Base-by-base conservation (phyloP, 2,888 invertebrate genomes). In the Pandemis cinnamomeana region DNA sequence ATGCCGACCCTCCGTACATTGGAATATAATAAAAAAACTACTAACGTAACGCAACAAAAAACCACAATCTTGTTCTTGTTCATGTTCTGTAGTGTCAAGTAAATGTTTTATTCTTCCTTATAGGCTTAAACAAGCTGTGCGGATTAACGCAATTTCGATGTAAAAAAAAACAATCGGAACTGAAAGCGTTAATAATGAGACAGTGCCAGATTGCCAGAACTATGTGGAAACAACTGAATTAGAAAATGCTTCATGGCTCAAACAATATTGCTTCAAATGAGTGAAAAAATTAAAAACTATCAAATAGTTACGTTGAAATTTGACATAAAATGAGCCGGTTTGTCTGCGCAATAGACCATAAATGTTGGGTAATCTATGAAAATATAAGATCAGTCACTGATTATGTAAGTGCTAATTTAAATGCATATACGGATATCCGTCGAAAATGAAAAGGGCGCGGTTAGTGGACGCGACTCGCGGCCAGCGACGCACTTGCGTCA, bases 381-480 rank as follows among this genome's bases (percentile, higher is more conserved):
- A 41, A 72, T 75, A 72, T 68, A 51, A 51, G 68, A 71, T 71
- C 61, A 72, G 58, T 60, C 74, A 48, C 53, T 58, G 74, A 71
- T 83, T 82, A 80, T 80, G 80, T 79, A 82, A 82, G 77, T 75
- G 72, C 77, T 78, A 78, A 79, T 80, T 82, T 79, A 76, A 80
- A 79, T 82, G 72, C 79, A 83, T 76, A 83, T 76, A 78, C 80
- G 81, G 83, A 83, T 77, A 81, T 82, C 81, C 81, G 82, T 78
- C 80, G 76, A 81, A 79, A 78, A 78, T 78, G 69, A 73, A 79
- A 80, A 80, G 82, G 81, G 81, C 79, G 80, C 80, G 80, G 80
- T 81, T 62, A 63, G 78, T 72, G 79, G 77, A 78, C 77, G 48
- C 71, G 77, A 76, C 20, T 78, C 77, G 48, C 72, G 77, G 77